A percentile compares a stretch with the other conserved stretches of the same genome.
phyloP scores from a whole-genome alignment of 2,113 vertebrate genomes.

The Barbus barbus region DNA sequence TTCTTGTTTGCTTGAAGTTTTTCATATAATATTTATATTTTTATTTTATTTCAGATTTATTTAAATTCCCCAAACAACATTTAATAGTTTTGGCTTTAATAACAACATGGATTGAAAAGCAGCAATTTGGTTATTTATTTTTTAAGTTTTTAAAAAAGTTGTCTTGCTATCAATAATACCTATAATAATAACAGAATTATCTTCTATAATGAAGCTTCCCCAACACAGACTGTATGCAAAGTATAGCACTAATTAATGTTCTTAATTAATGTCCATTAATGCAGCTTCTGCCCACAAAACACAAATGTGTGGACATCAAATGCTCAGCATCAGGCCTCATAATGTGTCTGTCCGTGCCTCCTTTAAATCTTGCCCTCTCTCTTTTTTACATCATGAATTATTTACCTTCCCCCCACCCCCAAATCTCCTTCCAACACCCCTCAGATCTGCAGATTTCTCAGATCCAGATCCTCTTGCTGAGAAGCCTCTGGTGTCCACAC shows the following conservation, averaged over 20 bases:
- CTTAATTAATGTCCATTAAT: neutral
- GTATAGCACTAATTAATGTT: neutral
- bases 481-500: constrained; percentile 1
- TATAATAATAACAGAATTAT: too few species aligned
- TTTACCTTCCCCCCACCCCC: constrained; percentile 39
- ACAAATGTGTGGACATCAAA: constrained; percentile 44
- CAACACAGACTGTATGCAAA: neutral
- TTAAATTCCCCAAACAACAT: too few species aligned
- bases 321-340: constrained; percentile 21
- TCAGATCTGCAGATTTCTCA: constrained; percentile 42
- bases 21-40: too few species aligned
- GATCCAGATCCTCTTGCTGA: too few species aligned
- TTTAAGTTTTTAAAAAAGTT: neutral
- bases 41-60: too few species aligned
- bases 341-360: neutral
- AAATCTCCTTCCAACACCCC: constrained; percentile 39
- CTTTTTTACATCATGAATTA: constrained; percentile 54
- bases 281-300: constrained; percentile 28
- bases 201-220: neutral
- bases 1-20: too few species aligned
- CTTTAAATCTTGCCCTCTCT: constrained; percentile 6
- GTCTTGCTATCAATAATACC: neutral
- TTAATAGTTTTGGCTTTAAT: too few species aligned
- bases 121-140: too few species aligned
- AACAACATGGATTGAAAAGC: too few species aligned